Conservation (phyloP, 2,113 vertebrate species). For the Poeciliopsis retropinna region DNA sequence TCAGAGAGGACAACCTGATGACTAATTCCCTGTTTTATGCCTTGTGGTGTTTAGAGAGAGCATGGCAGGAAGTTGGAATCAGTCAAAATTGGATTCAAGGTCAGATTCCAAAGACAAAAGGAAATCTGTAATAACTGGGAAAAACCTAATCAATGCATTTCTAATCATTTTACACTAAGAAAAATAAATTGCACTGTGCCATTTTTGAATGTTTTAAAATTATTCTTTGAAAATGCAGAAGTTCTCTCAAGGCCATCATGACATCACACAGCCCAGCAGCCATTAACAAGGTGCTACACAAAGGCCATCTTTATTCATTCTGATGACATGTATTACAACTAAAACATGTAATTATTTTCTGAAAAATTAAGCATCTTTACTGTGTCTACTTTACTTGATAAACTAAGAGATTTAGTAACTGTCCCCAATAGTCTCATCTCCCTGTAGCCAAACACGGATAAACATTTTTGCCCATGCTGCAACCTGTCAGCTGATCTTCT, state of each 20-base stretch:
- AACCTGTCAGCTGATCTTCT: conserved; percentile 46
- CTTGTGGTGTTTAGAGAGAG: too few relatives aligned
- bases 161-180: too few relatives aligned
- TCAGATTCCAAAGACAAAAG: too few relatives aligned
- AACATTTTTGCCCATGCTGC: conserved; percentile 11
- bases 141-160: too few relatives aligned
- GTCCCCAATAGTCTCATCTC: conserved; percentile 4
- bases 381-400: neutral
- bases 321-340: too few relatives aligned
- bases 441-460: neutral
- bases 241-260: neutral
- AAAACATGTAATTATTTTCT: neutral
- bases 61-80: too few relatives aligned
- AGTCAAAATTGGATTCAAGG: too few relatives aligned
- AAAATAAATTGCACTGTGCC: too few relatives aligned
- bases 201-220: neutral
- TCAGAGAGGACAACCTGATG: too few relatives aligned
- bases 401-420: conserved; percentile 9
- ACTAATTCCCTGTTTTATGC: too few relatives aligned
- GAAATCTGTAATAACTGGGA: too few relatives aligned
- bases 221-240: neutral
- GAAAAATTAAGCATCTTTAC: neutral
- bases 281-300: neutral
- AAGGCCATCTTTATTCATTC: neutral
- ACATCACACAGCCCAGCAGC: too few relatives aligned